Conservation (phyloP, 1,140 invertebrate species). For the Drosophila truncata region DNA sequence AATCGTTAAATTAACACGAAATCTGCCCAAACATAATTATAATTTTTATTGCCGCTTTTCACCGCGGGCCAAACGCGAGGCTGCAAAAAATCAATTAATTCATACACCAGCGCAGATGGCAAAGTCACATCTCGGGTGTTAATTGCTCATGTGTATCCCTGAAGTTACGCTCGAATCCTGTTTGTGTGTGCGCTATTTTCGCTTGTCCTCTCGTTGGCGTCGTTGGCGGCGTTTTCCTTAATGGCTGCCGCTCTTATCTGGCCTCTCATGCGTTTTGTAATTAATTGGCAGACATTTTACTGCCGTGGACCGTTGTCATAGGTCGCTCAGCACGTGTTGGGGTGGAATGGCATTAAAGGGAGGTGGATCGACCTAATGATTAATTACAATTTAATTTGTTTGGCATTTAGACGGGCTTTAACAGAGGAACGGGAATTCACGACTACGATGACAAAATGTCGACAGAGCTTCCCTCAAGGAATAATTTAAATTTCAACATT, state of each 20-base stretch:
- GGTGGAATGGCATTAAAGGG: slow-evolving; percentile 3
- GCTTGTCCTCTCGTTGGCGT: slow-evolving; percentile 27
- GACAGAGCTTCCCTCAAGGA: not conserved
- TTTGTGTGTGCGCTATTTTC: slow-evolving; percentile 3
- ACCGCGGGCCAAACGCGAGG: not conserved
- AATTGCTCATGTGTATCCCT: slow-evolving; percentile 52
- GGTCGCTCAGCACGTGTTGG: slow-evolving; percentile 68
- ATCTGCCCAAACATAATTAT: slow-evolving; percentile 31
- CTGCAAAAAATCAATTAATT: slow-evolving; percentile 40
- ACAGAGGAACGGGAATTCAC: not conserved
- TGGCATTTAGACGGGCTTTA: slow-evolving; percentile 51
- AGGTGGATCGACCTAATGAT: slow-evolving; percentile 63
- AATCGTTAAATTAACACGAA: slow-evolving; percentile 10
- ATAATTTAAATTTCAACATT: slow-evolving; percentile 34
- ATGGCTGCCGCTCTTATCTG: slow-evolving; percentile 68
- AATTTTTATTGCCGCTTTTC: slow-evolving; percentile 25
- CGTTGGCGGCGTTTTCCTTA: slow-evolving; percentile 52
- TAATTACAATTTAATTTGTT: slow-evolving; percentile 84
- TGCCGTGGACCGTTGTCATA: slow-evolving; percentile 65
- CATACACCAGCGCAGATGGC: slow-evolving; percentile 34
- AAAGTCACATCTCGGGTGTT: slow-evolving; percentile 41
- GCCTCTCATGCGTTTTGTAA: slow-evolving; percentile 75
- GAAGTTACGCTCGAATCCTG: slow-evolving; percentile 21
- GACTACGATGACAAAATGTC: slow-evolving; percentile 30
- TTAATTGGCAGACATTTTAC: slow-evolving; percentile 77